phyloP scores from a whole-genome alignment of 2,888 invertebrate genomes.

The Bembecia ichneumoniformis region DNA sequence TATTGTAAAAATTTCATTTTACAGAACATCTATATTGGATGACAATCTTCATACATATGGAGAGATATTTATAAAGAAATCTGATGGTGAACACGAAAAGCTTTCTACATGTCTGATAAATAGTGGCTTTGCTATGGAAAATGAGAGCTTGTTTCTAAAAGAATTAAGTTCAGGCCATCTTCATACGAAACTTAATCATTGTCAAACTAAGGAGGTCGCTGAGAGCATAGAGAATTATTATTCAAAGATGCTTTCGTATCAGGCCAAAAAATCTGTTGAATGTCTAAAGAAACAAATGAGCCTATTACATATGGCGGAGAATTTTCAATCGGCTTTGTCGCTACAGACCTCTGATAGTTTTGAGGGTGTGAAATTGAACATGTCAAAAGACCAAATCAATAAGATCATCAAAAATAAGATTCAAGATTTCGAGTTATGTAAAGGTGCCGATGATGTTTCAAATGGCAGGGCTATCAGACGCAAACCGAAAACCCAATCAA shows the following conservation, averaged over 20 bases:
- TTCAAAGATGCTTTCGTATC: conserved; percentile 8
- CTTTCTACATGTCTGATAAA: conserved; percentile 25
- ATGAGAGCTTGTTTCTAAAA: conserved; percentile 30
- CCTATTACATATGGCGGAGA: conserved; percentile 18
- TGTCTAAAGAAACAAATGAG: conserved; percentile 26
- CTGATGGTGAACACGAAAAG: conserved; percentile 19
- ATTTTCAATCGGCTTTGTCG: conserved; percentile 21
- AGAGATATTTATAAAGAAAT: conserved; percentile 29
- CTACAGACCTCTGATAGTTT: conserved; percentile 20
- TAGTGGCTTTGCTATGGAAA: conserved; percentile 25
- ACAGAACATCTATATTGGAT: conserved; percentile 48
- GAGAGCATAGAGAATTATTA: conserved; percentile 24
- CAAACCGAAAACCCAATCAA: not conserved
- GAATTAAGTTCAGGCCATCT: conserved; percentile 26
- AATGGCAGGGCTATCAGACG: conserved; percentile 24
- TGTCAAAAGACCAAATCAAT: conserved; percentile 6
- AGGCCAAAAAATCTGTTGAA: conserved; percentile 14
- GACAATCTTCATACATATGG: conserved; percentile 51
- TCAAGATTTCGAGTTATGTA: conserved; percentile 34
- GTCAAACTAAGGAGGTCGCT: conserved; percentile 21
- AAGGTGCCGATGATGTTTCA: conserved; percentile 34
- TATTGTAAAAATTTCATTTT: conserved; percentile 8
- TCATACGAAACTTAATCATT: conserved; percentile 25
- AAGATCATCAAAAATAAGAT: conserved; percentile 25
- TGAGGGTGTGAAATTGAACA: conserved; percentile 8